Percentiles rank a stretch among this genome's conserved stretches.
These are phyloP conservation scores for Pocillopora grandis DNA, from an alignment of 92 coral and sea anemone genomes.

Conservation along the genomic window DNA sequence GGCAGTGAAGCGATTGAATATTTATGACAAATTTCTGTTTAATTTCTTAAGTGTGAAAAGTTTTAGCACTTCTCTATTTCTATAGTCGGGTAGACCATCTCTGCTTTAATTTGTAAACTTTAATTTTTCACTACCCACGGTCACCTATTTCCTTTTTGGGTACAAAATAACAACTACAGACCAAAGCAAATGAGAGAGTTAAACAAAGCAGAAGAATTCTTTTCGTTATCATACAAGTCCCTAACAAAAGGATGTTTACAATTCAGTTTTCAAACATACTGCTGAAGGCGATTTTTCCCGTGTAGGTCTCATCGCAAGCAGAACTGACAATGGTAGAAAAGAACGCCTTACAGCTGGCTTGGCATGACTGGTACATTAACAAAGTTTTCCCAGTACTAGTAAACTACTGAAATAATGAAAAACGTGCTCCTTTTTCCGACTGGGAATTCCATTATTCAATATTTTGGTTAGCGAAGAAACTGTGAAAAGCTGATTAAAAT, in stretches of 20 bases:
- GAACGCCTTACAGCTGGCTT: not conserved
- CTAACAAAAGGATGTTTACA: not conserved
- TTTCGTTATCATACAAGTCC: not conserved
- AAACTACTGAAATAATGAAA: not conserved
- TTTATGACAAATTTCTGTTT: not conserved
- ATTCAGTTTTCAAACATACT: not conserved
- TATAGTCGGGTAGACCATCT: too few relatives aligned
- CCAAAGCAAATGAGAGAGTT: not conserved
- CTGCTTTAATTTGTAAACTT: not conserved
- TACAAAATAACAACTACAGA: not conserved
- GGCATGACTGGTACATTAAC: too few relatives aligned
- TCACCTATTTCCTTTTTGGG: not conserved
- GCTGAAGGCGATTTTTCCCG: not conserved
- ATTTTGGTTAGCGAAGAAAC: not conserved
- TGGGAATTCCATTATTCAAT: not conserved
- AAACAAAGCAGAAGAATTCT: conserved; percentile 1
- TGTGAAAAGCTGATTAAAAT: not conserved
- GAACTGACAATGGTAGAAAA: not conserved
- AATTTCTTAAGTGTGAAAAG: not conserved
- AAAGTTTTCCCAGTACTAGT: too few relatives aligned
- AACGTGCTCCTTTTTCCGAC: not conserved
- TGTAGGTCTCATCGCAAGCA: not conserved
- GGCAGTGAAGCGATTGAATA: not conserved
- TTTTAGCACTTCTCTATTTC: not conserved
- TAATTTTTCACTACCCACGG: not conserved